Percentiles rank a stretch among this genome's conserved stretches.
These are phyloP conservation scores for Augiades crinisus DNA, from an alignment of 2,888 invertebrate genomes.

Conservation along the genomic window DNA sequence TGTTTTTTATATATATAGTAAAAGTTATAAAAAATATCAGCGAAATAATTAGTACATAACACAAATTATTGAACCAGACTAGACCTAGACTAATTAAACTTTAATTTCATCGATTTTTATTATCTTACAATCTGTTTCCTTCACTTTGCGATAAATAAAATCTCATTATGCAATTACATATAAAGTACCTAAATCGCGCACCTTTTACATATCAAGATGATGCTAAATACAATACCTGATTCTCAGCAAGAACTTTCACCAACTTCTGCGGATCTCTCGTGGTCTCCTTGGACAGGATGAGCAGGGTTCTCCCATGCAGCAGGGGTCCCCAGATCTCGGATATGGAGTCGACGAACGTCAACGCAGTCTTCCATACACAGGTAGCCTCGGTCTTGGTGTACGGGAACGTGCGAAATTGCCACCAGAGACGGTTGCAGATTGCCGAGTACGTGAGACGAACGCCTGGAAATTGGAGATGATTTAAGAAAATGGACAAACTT, in stretches of 20 bases:
- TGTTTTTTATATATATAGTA: too few relatives aligned
- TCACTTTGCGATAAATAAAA: neutral
- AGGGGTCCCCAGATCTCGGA: slow-evolving; percentile 94
- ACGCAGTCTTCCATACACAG: slow-evolving; percentile 94
- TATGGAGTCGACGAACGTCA: slow-evolving; percentile 95
- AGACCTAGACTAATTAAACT: too few relatives aligned
- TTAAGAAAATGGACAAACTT: too few relatives aligned
- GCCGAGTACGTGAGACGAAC: slow-evolving; percentile 90
- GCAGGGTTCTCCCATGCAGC: slow-evolving; percentile 84
- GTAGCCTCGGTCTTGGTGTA: slow-evolving; percentile 84
- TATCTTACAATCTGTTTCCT: neutral
- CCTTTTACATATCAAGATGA: neutral
- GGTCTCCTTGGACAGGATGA: slow-evolving; percentile 87
- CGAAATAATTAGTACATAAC: too few relatives aligned
- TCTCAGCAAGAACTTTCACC: slow-evolving; percentile 84
- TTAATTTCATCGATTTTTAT: too few relatives aligned
- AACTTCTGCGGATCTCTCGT: slow-evolving; percentile 91
- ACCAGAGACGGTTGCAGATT: slow-evolving; percentile 90
- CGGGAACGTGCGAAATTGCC: slow-evolving; percentile 94
- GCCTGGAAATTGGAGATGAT: slow-evolving; percentile 72
- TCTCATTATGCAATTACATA: neutral
- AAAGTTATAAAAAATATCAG: too few relatives aligned
- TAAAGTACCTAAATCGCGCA: neutral
- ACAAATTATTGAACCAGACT: too few relatives aligned
- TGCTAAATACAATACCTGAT: slow-evolving; percentile 77